These are phyloP conservation scores for Danio jaintianensis DNA, from an alignment of 2,797 vertebrate species.

Conservation along the genomic window DNA sequence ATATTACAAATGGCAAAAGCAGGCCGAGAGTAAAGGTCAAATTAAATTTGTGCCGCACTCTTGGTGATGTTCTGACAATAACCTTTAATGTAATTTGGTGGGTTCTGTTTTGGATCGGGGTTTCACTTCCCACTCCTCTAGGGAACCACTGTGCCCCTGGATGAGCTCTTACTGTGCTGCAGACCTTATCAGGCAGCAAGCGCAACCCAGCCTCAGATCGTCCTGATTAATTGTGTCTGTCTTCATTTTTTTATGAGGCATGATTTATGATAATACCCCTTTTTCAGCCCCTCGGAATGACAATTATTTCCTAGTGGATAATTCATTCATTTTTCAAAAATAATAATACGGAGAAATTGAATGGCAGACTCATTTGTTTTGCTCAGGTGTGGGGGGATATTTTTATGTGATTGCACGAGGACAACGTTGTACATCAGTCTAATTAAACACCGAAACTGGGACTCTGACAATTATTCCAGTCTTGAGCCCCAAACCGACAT, in stretches of 20 bases:
- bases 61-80: constrained; percentile 63
- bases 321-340: constrained; percentile 80
- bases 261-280: constrained; percentile 67
- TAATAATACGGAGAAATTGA: constrained; percentile 79
- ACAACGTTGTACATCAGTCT: constrained; percentile 61
- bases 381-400: constrained; percentile 71
- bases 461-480: constrained; percentile 64
- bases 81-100: constrained; percentile 68
- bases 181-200: constrained; percentile 64
- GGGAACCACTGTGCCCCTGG: constrained; percentile 60
- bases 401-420: constrained; percentile 64
- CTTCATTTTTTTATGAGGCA: constrained; percentile 60
- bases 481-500: constrained; percentile 50
- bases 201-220: constrained; percentile 60
- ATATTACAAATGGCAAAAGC: constrained; percentile 61
- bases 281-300: constrained; percentile 65
- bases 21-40: constrained; percentile 64
- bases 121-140: constrained; percentile 60
- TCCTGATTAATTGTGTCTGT: constrained; percentile 68
- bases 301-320: constrained; percentile 67
- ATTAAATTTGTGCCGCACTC: constrained; percentile 64
- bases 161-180: constrained; percentile 60
- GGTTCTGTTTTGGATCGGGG: constrained; percentile 60
- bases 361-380: constrained; percentile 76
- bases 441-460: constrained; percentile 60